Evolutionary conservation across 2,888 invertebrate species (phyloP).

Genomic region (Aphodius sticticus): DNA sequence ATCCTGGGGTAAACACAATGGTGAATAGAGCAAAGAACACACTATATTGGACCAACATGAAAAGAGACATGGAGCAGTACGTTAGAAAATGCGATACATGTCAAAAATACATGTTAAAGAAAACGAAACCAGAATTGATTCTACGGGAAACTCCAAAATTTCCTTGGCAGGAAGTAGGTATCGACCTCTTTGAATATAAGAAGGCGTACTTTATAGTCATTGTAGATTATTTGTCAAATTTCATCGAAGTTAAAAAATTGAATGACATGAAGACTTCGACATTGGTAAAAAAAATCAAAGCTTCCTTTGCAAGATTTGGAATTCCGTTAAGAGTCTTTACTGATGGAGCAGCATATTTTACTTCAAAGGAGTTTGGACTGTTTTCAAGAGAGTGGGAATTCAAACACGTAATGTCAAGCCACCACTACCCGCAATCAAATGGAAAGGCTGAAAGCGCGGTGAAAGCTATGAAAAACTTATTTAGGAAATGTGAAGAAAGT

Average conservation of each 20-base stretch:
- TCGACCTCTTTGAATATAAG: conserved; percentile 8
- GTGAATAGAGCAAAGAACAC: neutral
- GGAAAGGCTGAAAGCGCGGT: neutral
- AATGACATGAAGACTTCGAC: neutral
- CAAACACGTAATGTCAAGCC: neutral
- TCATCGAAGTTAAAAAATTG: neutral
- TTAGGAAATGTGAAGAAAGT: too few relatives aligned
- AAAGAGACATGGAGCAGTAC: neutral
- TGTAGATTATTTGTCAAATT: neutral
- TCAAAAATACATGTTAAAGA: neutral
- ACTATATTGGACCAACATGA: neutral
- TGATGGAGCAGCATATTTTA: conserved; percentile 13
- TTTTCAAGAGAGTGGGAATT: conserved; percentile 4
- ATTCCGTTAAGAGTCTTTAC: conserved; percentile 8
- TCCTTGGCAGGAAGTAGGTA: conserved; percentile 11
- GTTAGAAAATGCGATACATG: conserved; percentile 1
- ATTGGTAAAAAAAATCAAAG: neutral
- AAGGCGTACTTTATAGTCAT: neutral
- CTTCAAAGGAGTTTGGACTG: neutral
- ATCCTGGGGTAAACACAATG: neutral
- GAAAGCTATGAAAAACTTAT: too few relatives aligned
- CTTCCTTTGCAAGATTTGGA: neutral
- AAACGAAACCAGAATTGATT: neutral
- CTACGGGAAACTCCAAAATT: conserved; percentile 8
- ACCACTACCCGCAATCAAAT: neutral